Evolutionary conservation across 2,888 invertebrate species (phyloP), one percentile per base, ranked within the genome.

Genomic region (Macaria liturata): DNA sequence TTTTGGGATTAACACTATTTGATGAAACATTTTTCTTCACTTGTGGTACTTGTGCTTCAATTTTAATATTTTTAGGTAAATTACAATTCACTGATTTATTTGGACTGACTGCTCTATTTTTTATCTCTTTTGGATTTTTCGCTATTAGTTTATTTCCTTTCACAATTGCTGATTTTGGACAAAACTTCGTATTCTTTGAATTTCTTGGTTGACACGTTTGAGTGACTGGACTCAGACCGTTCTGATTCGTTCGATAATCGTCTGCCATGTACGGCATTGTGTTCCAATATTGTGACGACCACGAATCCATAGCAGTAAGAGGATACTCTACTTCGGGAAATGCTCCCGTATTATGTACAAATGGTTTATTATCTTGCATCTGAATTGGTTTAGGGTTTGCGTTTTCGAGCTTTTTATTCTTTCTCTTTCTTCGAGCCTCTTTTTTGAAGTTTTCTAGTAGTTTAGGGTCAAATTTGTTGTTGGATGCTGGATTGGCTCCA

Each of bases 281-380:
- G 56, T 77, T 78, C 81, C 84, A 83, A 63, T 78, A 85, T 49
- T 73, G 78, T 3, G 82, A 80, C 20, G 58, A 65, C 88, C 86
- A 86, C 4, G 77, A 78, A 30, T 88, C 88, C 51, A 71, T 72
- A 46, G 74, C 74, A 46, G 70, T 76, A 5, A 83, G 62, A 8
- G 89, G 89, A 69, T 87, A 89, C 63, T 86, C 81, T 3, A 87
- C 81, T 62, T 86, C 84, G 30, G 88, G 88, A 69, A 87, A 90
- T 20, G 63, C 55, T 6, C 65, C 68, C 40, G 69, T 49, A 53
- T 75, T 70, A 32, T 64, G 59, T 9, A 74, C 69, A 44, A 64
- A 70, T 32, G 69, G 64, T 8, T 64, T 54, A 32, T 9, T 49
- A 6, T 46, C 4, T 32, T 53, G 32, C 45, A 45, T 7, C 50